Percentiles rank a stretch among this genome's conserved stretches.
Conservation (phyloP, 2,113 vertebrate genomes). For the Struthio camelus region DNA sequence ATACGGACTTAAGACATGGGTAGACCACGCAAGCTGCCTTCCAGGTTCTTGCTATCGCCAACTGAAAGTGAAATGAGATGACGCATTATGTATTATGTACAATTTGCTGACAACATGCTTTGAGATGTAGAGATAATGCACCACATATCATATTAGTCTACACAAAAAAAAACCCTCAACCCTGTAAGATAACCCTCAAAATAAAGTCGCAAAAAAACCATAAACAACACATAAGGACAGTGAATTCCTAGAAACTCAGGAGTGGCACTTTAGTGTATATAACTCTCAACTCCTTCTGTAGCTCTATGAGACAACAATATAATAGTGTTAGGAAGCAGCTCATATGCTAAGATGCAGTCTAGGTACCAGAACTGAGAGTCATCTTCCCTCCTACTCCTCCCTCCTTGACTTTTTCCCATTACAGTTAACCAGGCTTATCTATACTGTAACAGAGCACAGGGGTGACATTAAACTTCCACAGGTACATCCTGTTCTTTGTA, state of each 20-base stretch:
- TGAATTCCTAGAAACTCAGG: neutral
- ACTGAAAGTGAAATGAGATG: neutral
- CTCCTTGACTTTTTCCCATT: neutral
- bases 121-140: neutral
- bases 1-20: neutral
- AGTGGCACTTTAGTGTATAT: fast-evolving
- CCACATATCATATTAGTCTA: neutral
- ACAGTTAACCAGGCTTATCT: neutral
- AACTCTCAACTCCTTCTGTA: neutral
- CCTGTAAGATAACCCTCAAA: neutral
- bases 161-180: neutral
- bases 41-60: neutral
- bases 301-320: fast-evolving
- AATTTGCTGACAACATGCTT: neutral
- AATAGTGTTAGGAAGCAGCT: neutral
- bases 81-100: neutral
- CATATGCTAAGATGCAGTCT: neutral
- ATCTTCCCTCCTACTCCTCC: neutral
- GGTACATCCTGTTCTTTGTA: neutral
- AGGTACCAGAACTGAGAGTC: neutral
- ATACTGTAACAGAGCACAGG: fast-evolving
- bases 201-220: neutral
- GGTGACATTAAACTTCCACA: neutral
- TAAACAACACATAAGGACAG: neutral
- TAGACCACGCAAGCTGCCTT: neutral